Evolutionary conservation across 2,888 invertebrate genomes (phyloP), one percentile per base, ranked within the genome.

Genomic region (Sinotaia quadrata): DNA sequence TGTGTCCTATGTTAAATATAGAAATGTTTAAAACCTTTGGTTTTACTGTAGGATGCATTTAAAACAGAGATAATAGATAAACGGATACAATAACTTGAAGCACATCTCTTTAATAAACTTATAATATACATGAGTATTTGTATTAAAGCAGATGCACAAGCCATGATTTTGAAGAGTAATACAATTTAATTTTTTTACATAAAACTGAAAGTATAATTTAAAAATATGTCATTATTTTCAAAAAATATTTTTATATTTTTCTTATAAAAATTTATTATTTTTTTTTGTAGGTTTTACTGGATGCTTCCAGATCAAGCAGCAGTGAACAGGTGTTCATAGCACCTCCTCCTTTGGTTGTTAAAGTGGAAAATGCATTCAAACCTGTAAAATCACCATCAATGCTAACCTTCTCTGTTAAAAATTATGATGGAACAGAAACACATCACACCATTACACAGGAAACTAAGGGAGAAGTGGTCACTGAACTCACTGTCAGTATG

Each of bases 361-460:
- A 83, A 67, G 75, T 86, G 27, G 87, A 87, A 77, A 77, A 81
- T n/a, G 82, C 81, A 21, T 87, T 87, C 74, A 79, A 80, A 67
- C 79, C 81, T 27, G 69, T 80, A 29, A 69, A 74, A 51, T 69
- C 75, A 2, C 78, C 79, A 18, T 77, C 83, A 41, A 76, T 81
- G 18, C 75, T 86, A 68, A 84, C 81, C 29, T 76, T 83, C 65
- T 81, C 80, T 49, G 75, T 84, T 66, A 78, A 79, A 58, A 85
- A 87, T 76, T 87, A 87, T 68, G 86, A 87, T 67, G 87, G 86
- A 4, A 85, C 84, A 44, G 79, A 85, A 71, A 84, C 84, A 2
- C 78, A 78, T 33, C 78, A 78, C 57, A 83, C 80, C 2, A 78
- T 84, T 27, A 73, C 77, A 15, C 81, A 84, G 58, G 77, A 79